Conservation (phyloP, 2,113 vertebrate species). For the Phoxinus phoxinus region DNA sequence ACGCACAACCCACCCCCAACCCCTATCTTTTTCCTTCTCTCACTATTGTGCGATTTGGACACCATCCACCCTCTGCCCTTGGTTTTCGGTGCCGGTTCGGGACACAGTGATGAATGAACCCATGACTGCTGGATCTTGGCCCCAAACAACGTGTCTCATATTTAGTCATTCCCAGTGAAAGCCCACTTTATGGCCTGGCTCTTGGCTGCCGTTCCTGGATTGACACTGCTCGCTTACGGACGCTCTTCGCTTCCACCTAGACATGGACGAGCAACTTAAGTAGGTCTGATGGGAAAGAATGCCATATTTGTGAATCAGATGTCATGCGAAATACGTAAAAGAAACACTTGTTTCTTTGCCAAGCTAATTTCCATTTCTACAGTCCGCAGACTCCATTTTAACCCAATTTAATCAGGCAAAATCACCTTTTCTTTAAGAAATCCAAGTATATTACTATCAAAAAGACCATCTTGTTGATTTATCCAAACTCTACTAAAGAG, state of each 20-base stretch:
- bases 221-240: conserved; percentile 30
- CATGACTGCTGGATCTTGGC: conserved; percentile 50
- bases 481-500: neutral
- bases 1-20: conserved; percentile 39
- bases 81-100: conserved; percentile 36
- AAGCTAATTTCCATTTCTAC: neutral
- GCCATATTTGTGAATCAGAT: conserved; percentile 16
- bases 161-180: conserved; percentile 47
- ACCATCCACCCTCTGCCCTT: conserved; percentile 41
- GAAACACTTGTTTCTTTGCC: neutral
- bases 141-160: conserved; percentile 27
- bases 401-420: neutral
- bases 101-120: conserved; percentile 51
- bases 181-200: conserved; percentile 43
- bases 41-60: conserved; percentile 51
- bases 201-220: conserved; percentile 37
- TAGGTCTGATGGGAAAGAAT: neutral
- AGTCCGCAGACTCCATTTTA: too few species aligned
- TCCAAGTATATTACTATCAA: neutral
- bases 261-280: conserved; percentile 28
- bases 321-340: neutral
- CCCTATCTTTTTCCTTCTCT: conserved; percentile 26
- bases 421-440: neutral
- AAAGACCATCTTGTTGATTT: neutral
- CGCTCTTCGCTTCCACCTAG: conserved; percentile 20